Evolutionary conservation across 2,888 invertebrate genomes (phyloP).

Genomic region (Scaptomyza cyrtandrae): DNA sequence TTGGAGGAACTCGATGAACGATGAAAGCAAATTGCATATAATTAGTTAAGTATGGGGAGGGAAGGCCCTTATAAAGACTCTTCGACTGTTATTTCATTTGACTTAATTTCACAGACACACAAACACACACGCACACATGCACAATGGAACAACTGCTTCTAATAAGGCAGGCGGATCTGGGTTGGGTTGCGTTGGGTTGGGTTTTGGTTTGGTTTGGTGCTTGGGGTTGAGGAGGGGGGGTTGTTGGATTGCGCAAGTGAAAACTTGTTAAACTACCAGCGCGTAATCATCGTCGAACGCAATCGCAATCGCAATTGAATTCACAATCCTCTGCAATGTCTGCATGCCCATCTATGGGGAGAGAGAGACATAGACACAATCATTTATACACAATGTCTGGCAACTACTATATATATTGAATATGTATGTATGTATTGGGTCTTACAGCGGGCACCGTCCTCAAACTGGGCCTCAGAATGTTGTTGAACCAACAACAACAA

Average conservation of each 20-base stretch:
- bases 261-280: conserved; percentile 48
- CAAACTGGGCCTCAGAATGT: conserved; percentile 27
- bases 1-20: conserved; percentile 59
- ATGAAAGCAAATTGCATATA: conserved; percentile 76
- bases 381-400: conserved; percentile 29
- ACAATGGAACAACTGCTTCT: conserved; percentile 14
- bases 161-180: conserved; percentile 32
- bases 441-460: background rate
- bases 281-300: conserved; percentile 35
- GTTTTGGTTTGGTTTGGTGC: background rate
- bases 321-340: conserved; percentile 13
- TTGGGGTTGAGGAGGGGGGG: background rate
- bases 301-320: conserved; percentile 7
- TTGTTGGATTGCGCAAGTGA: conserved; percentile 48
- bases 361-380: conserved; percentile 7
- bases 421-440: background rate
- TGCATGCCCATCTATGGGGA: conserved; percentile 29
- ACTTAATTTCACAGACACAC: conserved; percentile 40
- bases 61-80: conserved; percentile 48
- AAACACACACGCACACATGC: conserved; percentile 25
- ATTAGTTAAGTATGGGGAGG: conserved; percentile 49
- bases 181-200: conserved; percentile 1
- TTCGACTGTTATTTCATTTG: conserved; percentile 30
- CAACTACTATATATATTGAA: too few relatives aligned
- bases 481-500: conserved; percentile 6